A percentile compares a stretch with the other conserved stretches of the same genome.
Conservation (phyloP, 2,797 vertebrate species). For the Scarus forsteni region DNA sequence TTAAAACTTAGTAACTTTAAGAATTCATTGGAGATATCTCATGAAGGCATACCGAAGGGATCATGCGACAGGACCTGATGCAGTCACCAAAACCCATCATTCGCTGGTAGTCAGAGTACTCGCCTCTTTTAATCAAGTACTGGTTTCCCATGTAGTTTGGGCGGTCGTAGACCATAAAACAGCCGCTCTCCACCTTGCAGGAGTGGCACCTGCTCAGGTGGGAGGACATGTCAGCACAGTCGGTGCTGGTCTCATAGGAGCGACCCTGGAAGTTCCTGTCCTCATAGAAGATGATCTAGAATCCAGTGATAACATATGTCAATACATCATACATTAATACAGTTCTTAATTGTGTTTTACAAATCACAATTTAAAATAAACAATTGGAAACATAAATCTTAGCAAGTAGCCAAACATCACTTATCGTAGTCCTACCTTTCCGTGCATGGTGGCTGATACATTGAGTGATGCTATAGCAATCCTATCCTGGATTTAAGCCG, state of each 20-base stretch:
- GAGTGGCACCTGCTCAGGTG: constrained; percentile 64
- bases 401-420: neutral
- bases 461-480: constrained; percentile 52
- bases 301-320: neutral
- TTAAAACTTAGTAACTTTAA: neutral
- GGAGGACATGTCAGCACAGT: constrained; percentile 77
- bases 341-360: neutral
- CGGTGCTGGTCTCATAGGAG: constrained; percentile 73
- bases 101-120: constrained; percentile 73
- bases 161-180: constrained; percentile 74
- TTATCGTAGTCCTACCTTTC: constrained; percentile 47
- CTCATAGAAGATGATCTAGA: constrained; percentile 71
- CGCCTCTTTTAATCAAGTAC: constrained; percentile 68
- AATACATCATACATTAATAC: neutral
- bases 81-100: constrained; percentile 71
- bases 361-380: too few relatives aligned
- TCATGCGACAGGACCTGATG: constrained; percentile 71
- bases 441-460: constrained; percentile 65
- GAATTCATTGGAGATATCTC: neutral
- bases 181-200: constrained; percentile 73
- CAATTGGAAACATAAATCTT: neutral
- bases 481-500: constrained; percentile 54
- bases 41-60: constrained; percentile 59
- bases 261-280: constrained; percentile 76
- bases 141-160: constrained; percentile 72